phyloP scores from a whole-genome alignment of 2,888 invertebrate species.

The Agonopterix heracliana region DNA sequence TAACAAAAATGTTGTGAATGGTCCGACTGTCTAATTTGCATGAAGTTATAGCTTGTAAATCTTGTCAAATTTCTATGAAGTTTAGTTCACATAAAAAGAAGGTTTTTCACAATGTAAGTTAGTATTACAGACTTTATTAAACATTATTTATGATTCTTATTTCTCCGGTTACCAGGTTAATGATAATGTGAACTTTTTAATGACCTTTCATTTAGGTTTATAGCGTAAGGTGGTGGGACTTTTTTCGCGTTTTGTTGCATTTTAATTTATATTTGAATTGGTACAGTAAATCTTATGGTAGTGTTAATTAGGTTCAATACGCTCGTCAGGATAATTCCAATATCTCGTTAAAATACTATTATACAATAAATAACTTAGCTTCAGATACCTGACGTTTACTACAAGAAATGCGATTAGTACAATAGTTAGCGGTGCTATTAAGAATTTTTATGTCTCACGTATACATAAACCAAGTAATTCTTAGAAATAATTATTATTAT shows the following conservation, averaged over 20 bases:
- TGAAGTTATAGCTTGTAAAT: no score
- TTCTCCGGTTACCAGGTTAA: constrained; percentile 35
- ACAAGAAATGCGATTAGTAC: not conserved
- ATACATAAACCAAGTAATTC: no score
- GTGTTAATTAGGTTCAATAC: constrained; percentile 5
- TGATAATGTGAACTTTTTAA: constrained; percentile 20
- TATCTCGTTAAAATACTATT: not conserved
- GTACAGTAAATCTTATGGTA: no score
- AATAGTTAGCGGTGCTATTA: not conserved
- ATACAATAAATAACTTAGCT: not conserved
- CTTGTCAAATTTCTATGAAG: no score
- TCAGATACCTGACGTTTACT: not conserved
- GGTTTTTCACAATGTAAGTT: constrained; percentile 5
- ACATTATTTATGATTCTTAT: not conserved
- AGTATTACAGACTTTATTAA: constrained; percentile 5
- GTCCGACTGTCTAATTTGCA: no score
- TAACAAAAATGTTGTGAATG: no score
- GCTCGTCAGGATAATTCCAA: constrained; percentile 6
- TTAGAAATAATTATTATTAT: no score
- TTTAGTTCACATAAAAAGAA: no score
- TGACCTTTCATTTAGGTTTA: constrained; percentile 20
- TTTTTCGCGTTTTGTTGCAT: not conserved
- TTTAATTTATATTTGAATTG: not conserved
- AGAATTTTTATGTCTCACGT: not conserved
- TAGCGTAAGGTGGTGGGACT: not conserved